phyloP scores from a whole-genome alignment of 1,140 invertebrate species.

The Stenopsyche tienmushanensis region DNA sequence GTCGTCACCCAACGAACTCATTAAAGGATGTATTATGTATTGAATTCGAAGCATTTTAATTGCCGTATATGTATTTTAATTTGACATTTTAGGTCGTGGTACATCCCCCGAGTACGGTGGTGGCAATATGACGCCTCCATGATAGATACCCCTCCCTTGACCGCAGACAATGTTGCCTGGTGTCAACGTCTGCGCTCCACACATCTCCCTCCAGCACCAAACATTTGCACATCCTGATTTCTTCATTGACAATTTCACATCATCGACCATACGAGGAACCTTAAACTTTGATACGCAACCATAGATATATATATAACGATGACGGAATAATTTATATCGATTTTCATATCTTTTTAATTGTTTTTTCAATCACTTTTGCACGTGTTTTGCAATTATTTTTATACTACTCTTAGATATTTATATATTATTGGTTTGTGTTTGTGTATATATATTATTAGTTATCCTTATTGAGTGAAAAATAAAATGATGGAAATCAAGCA shows the following conservation, averaged over 20 bases:
- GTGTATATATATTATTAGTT: no score
- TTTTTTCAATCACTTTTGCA: no score
- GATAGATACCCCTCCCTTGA: constrained; percentile 49
- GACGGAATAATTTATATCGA: no score
- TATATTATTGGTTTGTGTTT: no score
- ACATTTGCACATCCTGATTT: constrained; percentile 13
- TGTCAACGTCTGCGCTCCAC: constrained; percentile 3
- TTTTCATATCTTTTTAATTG: no score
- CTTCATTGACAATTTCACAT: not conserved
- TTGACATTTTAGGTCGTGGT: constrained; percentile 48
- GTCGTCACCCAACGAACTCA: not conserved
- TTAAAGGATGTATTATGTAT: not conserved
- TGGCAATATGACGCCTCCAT: constrained; percentile 53
- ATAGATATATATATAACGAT: no score
- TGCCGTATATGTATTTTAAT: not conserved
- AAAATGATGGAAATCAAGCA: no score
- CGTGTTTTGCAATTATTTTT: no score
- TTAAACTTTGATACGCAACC: no score
- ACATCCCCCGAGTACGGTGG: constrained; percentile 55
- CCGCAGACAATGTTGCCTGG: constrained; percentile 7
- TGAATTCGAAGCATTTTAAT: not conserved
- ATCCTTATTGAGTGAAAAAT: no score
- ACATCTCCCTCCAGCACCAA: constrained; percentile 9
- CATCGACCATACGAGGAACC: no score
- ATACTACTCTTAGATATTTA: no score